Percentiles rank a stretch among this genome's conserved stretches.
Conservation (phyloP, 1,140 invertebrate genomes). For the Brachionus sp. region DNA sequence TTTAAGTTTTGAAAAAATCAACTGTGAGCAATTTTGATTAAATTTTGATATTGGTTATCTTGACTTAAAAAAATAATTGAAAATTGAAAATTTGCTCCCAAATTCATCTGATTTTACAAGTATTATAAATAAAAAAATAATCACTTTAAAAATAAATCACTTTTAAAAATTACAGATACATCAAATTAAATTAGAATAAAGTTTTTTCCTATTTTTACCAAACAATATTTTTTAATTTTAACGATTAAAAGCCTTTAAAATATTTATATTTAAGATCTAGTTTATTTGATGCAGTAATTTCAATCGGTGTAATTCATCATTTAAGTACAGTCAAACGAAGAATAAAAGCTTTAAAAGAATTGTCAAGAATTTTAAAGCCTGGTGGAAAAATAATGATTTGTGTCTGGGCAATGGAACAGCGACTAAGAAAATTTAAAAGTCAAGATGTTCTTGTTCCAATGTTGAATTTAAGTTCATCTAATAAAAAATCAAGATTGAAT, state of each 20-base stretch:
- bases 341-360: slow-evolving; percentile 75
- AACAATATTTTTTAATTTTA: no score
- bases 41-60: no score
- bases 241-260: background rate
- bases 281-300: slow-evolving; percentile 87
- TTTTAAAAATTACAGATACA: no score
- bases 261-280: slow-evolving; percentile 81
- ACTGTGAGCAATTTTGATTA: no score
- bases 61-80: no score
- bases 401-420: slow-evolving; percentile 94
- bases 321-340: slow-evolving; percentile 83
- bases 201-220: no score
- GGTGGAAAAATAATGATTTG: slow-evolving; percentile 87
- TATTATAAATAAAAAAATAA: no score
- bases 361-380: slow-evolving; percentile 79
- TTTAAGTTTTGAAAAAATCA: no score
- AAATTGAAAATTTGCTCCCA: no score
- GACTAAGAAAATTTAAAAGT: slow-evolving; percentile 77
- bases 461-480: slow-evolving; percentile 63
- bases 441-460: slow-evolving; percentile 93
- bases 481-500: background rate
- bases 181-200: no score
- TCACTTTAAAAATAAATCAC: no score
- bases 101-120: no score
- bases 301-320: slow-evolving; percentile 90